phyloP scores from a whole-genome alignment of 2,113 vertebrate genomes.

The Narcine bancroftii region DNA sequence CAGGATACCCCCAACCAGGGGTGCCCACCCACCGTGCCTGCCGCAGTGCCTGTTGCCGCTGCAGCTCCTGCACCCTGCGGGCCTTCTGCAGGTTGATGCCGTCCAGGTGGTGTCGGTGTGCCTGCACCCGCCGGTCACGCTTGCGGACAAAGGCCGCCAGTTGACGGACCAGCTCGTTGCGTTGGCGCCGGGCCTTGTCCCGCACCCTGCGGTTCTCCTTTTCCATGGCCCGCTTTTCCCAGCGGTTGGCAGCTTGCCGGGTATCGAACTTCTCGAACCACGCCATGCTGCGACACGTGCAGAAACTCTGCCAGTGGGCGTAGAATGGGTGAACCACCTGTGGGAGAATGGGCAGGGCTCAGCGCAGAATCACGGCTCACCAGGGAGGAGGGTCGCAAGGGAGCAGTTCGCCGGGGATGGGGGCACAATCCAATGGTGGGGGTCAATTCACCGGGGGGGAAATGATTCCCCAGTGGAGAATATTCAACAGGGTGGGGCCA shows the following conservation, averaged over 20 bases:
- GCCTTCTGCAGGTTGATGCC: constrained; percentile 86
- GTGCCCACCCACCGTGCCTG: constrained; percentile 83
- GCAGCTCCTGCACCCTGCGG: constrained; percentile 72
- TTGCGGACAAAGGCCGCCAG: constrained; percentile 86
- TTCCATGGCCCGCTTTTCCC: constrained; percentile 97
- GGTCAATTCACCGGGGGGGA: too few species aligned
- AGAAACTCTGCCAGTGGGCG: constrained; percentile 95
- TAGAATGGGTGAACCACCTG: constrained; percentile 92
- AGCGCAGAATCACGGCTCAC: too few species aligned
- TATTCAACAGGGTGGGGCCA: too few species aligned
- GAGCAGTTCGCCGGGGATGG: too few species aligned
- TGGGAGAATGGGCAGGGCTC: not conserved
- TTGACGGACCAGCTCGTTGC: constrained; percentile 78
- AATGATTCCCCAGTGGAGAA: too few species aligned
- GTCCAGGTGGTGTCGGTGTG: constrained; percentile 79
- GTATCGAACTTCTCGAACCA: constrained; percentile 96
- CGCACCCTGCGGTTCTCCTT: constrained; percentile 91
- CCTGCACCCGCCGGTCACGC: constrained; percentile 82
- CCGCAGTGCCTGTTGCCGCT: constrained; percentile 75
- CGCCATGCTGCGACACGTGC: constrained; percentile 80
- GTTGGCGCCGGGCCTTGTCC: constrained; percentile 81
- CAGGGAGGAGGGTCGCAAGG: too few species aligned
- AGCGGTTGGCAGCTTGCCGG: constrained; percentile 85
- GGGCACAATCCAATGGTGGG: too few species aligned
- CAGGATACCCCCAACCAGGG: too few species aligned